Base-by-base conservation (phyloP, 2,797 vertebrate species). In the Pantherophis vulpinus region DNA sequence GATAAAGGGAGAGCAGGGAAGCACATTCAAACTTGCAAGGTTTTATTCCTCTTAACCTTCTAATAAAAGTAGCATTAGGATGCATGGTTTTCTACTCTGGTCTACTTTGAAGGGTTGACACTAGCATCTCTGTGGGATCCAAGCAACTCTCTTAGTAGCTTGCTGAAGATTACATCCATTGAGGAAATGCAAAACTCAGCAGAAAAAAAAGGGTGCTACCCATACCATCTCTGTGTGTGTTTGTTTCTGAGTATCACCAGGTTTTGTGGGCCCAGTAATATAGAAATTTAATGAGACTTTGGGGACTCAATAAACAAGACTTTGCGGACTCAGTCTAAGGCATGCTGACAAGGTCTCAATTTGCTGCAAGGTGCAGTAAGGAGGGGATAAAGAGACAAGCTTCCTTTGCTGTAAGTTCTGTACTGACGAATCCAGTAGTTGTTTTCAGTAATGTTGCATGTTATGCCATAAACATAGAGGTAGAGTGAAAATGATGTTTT, bases 401-500 rank as follows among this genome's bases (percentile, higher is more conserved):
- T 42, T 79, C 8, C 16, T 79, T 86, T 83, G 91, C 47, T 87
- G 10, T 47, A 93, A 90, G 92, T 92, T 89, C 42, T 90, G 91
- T 93, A 92, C 32, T 20, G 8, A 37, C 1, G 0, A 74, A 37
- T 74, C n/a, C 6, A 37, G 14, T 74, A 74, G 32, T 74, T 90
- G 6, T 88, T 0, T 29, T 86, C 59, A 94, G 83, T 18, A 95
- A 96, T 95, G 79, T 95, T 93, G 91, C 58, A 51, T 87, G 70
- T 83, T 90, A 91, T 93, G 93, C 25, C 92, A 59, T 91, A 96
- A 94, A 93, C 90, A 88, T 95, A 95, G 60, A 92, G 87, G 59
- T 91, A 63, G 51, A 92, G 63, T 92, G 94, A 92, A 86, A 47
- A 94, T 96, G 95, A 87, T 59, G 79, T 95, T 74, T 94, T 94